A percentile compares a stretch with the other conserved stretches of the same genome.
Conservation (phyloP, 1,140 invertebrate species). For the Drosophila persimilis region DNA sequence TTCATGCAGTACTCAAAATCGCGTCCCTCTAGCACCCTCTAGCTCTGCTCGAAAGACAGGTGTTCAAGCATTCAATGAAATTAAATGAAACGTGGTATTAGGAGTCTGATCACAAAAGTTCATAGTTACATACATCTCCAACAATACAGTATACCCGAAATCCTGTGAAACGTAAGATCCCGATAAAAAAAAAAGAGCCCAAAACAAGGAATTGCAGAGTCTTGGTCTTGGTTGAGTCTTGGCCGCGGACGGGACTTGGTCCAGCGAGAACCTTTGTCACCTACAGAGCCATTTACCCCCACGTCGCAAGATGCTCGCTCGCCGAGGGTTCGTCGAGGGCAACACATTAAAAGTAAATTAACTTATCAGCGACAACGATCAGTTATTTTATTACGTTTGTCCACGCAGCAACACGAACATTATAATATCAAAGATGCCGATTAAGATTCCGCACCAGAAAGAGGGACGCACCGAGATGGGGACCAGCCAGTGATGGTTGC, state of each 20-base stretch:
- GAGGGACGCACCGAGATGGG: conserved; percentile 19
- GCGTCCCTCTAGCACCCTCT: too few relatives aligned
- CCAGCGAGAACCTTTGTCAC: conserved; percentile 69
- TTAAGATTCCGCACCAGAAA: conserved; percentile 64
- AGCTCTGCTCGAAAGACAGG: too few relatives aligned
- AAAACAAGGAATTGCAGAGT: not conserved
- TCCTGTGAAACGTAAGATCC: too few relatives aligned
- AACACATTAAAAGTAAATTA: conserved; percentile 83
- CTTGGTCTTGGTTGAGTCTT: conserved; percentile 1
- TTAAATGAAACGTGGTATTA: too few relatives aligned
- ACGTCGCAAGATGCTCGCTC: conserved; percentile 31
- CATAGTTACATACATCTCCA: too few relatives aligned
- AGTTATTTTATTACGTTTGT: conserved; percentile 83
- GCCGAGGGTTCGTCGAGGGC: conserved; percentile 46
- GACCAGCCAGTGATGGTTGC: not conserved
- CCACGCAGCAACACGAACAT: conserved; percentile 82
- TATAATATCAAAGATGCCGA: conserved; percentile 83
- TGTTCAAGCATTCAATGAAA: too few relatives aligned
- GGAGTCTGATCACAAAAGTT: too few relatives aligned
- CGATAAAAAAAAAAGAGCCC: conserved; percentile 9
- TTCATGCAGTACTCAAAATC: too few relatives aligned
- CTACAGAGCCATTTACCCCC: conserved; percentile 73
- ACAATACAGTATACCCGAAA: too few relatives aligned
- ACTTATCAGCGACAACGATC: conserved; percentile 83
- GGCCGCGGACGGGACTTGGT: conserved; percentile 13